Base-by-base conservation (phyloP, 2,797 vertebrate species). In the Lacerta agilis region DNA sequence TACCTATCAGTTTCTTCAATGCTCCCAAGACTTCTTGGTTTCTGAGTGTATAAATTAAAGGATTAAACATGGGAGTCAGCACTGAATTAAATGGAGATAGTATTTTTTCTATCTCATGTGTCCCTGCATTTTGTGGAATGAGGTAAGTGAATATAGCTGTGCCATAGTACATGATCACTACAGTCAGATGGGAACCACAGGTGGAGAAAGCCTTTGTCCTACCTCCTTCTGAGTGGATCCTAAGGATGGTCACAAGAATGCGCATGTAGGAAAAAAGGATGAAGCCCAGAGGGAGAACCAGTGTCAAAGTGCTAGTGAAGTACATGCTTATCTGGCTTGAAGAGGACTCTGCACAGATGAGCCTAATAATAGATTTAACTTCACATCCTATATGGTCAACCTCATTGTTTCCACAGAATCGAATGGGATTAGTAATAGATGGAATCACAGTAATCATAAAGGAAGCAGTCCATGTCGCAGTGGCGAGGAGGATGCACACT, bases 91-190 rank as follows among this genome's bases (percentile, higher is more conserved):
- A 91, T 8, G 89, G 55, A 81, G 92, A 86, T 67, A 93, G 85
- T 27, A 92, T 88, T 77, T 93, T 94, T 72, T 94, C 90, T 18
- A 86, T 64, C 58, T 86, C 82, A 76, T 90, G 90, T 71, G 81
- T 73, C 17, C 67, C 82, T 82, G 82, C 88, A 49, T 80, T 86
- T 55, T 92, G 90, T 15, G 92, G 91, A 78, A 87, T 93, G 67
- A 93, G 71, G 85, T 94, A 91, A 67, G 94, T 87, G 83, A 78
- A 85, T 13, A 93, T 92, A 20, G 91, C 73, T 36, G 91, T 93
- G 58, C 90, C 94, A 91, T 92, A 94, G 86, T 93, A 95, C 61
- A 94, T 87, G 79, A 72, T 33, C 67, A 94, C 92, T 64, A 91
- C 84, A 0, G 80, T 82, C 71, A 95, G 85, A 71, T 95, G 93